Evolutionary conservation across 2,888 invertebrate genomes (phyloP), one percentile per base, ranked within the genome.

Genomic region (Horisme vitalbata): DNA sequence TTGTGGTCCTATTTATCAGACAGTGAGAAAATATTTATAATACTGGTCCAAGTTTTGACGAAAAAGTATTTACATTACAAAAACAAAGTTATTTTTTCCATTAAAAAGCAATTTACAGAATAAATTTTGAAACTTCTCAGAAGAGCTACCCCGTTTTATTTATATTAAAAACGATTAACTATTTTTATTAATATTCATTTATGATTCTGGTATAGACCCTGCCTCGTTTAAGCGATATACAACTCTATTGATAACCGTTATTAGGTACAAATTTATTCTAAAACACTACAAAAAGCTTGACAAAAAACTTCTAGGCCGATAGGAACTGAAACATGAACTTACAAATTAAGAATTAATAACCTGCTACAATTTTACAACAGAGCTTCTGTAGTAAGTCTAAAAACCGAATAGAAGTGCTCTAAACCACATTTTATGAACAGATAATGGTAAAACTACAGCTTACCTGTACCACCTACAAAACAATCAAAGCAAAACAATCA

Each of bases 211-310:
- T 84, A 79, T 74, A 78, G 83, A 88, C 88, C 88, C 88, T 89
- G 88, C 87, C 79, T 87, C 83, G 83, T 86, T 85, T 78, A 87
- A 87, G 87, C 86, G 75, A 84, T 85, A 82, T 67, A 61, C 68
- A 77, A 70, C 44, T 36, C 75, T 82, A 82, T 76, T 72, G 39
- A 49, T 39, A 44, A 49, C 43, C 27, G 23, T 41, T 39, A 44
- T 39, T 23, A 39, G 15, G 34, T 39, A 49, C 35, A 49, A 72
- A 71, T 45, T 23, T 39, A 75, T 38, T 57, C 79, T 85, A 84
- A 72, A 72, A 70, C 37, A 58, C 68, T 71, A 69, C 61, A 61
- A 83, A 61, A 84, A 84, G 83, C 83, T 67, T 79, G 75, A 81
- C 75, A 73, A 79, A 82, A 80, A 71, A n/a, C 77, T 72, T 68